phyloP scores from a whole-genome alignment of 1,140 invertebrate species.

The Lordiphosa stackelbergi region DNA sequence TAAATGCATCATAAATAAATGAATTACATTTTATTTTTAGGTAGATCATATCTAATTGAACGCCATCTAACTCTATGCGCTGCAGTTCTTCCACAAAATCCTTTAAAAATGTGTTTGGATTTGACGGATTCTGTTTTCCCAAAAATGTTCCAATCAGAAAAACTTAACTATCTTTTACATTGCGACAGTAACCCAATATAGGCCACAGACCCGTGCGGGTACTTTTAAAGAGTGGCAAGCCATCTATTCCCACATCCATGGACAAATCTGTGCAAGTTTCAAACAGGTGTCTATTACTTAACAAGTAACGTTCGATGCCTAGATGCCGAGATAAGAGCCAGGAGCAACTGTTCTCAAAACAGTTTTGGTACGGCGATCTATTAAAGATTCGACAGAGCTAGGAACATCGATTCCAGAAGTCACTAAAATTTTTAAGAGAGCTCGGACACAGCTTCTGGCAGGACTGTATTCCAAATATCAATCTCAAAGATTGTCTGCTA shows the following conservation, averaged over 20 bases:
- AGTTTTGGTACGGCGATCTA: no score
- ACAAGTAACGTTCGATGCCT: background rate
- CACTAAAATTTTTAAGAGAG: no score
- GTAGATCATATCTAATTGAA: no score
- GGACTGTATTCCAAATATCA: no score
- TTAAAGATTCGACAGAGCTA: no score
- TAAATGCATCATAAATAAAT: slow-evolving; percentile 8
- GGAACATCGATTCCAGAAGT: no score
- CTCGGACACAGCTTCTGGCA: no score
- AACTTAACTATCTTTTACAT: slow-evolving; percentile 4
- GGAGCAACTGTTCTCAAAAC: no score
- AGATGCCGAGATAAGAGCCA: background rate
- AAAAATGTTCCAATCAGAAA: no score
- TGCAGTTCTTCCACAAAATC: slow-evolving; percentile 8
- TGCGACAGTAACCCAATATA: background rate
- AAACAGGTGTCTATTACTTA: background rate
- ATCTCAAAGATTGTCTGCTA: no score
- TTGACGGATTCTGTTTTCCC: slow-evolving; percentile 1
- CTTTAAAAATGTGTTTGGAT: slow-evolving; percentile 2
- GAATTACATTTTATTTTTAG: no score
- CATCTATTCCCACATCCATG: slow-evolving; percentile 3
- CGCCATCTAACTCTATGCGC: slow-evolving; percentile 1
- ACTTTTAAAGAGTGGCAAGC: slow-evolving; percentile 1
- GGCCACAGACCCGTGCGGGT: no score
- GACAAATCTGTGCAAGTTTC: background rate